These are phyloP conservation scores for Crossaster papposus DNA, from an alignment of 53 echinoderm and acorn worm species.

Conservation along the genomic window DNA sequence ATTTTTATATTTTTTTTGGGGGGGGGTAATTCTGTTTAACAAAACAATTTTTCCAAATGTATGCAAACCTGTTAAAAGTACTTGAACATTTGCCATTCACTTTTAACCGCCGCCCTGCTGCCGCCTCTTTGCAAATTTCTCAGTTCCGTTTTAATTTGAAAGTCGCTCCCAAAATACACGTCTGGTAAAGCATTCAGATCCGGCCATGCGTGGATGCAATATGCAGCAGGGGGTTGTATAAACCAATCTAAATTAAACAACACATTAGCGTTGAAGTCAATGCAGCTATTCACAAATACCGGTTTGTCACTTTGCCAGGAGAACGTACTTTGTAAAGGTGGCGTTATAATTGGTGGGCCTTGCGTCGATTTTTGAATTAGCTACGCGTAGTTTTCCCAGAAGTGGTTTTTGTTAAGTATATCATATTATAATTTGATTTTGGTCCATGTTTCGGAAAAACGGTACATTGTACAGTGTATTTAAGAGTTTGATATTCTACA, in stretches of 20 bases:
- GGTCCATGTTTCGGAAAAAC: too few species aligned
- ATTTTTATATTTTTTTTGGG: too few species aligned
- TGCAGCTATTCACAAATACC: not conserved
- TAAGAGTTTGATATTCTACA: too few species aligned
- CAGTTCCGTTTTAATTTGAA: not conserved
- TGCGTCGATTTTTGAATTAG: too few species aligned
- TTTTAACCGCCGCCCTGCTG: not conserved
- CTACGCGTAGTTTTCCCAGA: too few species aligned
- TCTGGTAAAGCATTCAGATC: conserved; percentile 21
- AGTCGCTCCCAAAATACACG: not conserved
- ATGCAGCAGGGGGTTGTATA: not conserved
- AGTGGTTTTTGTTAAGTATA: too few species aligned
- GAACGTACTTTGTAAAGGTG: not conserved
- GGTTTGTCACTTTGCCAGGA: not conserved
- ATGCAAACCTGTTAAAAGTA: conserved; percentile 4
- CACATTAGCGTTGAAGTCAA: not conserved
- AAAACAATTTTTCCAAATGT: not conserved
- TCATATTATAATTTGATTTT: too few species aligned
- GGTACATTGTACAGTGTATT: too few species aligned
- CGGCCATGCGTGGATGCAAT: not conserved
- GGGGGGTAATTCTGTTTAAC: too few species aligned
- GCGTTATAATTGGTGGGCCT: too few species aligned
- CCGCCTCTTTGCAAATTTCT: not conserved
- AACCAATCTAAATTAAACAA: not conserved
- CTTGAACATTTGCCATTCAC: not conserved